Evolutionary conservation across 2,797 vertebrate species (phyloP), one percentile per base, ranked within the genome.

Genomic region (Trachops cirrhosus): DNA sequence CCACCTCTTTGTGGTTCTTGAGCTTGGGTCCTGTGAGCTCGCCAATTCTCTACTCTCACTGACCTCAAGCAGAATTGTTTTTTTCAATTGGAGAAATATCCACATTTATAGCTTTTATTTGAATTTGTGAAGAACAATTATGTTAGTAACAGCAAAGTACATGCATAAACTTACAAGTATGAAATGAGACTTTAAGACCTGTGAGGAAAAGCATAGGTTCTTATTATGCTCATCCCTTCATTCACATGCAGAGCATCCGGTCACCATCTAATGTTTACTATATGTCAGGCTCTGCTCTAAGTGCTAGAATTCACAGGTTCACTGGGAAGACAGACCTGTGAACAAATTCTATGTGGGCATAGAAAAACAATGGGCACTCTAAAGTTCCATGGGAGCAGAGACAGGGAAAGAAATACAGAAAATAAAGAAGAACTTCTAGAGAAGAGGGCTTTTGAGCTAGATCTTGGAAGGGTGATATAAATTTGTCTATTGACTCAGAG

Each of bases 91-190:
- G 24, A 48, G 39, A 74, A 87, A 62, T 67, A 64, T 46, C 44
- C 80, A 44, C 15, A 16, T 78, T 96, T 82, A 79, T 18, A 92
- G 50, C 37, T 70, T 93, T 82, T 82, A 88, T 52, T 90, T 97
- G 37, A 85, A 77, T 82, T 79, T 74, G 34, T 3, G 9, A 41
- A 86, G n/a, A 70, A 64, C 4, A 71, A 15, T 39, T 50, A 57
- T 64, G 34, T 84, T 24, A 77, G 5, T 34, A 71, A 94, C 5
- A 26, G 5, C 24, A 77, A 73, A 88, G 32, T 22, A 37, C 0
- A 6, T 64, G 37, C 15, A 57, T 24, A 74, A 73, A 92, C 22
- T 78, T 62, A 41, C 18, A 93, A 48, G 19, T 48, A 16, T 79
- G 24, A 57, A 39, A n/a, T 71, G 48, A 84, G 91, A 91, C 22